Base-by-base conservation (phyloP, 1,140 invertebrate species). In the Condylostylus longicornis region DNA sequence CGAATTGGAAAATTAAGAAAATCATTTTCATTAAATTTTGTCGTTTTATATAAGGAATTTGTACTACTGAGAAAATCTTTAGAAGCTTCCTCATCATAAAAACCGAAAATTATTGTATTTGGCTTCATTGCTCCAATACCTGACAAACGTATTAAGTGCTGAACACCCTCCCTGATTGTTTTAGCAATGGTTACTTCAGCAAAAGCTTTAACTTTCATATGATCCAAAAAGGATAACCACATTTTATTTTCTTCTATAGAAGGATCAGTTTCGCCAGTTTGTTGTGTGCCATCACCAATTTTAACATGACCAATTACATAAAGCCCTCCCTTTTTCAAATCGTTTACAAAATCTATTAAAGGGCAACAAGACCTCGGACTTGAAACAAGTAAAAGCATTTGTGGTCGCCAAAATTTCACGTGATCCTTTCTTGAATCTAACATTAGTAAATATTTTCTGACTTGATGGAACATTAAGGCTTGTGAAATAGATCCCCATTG, bases 61-160 rank as follows among this genome's bases (percentile, higher is more conserved):
- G 62, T 57, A 37, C 53, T 55, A 29, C 68, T 54, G 38, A 89
- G 81, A 53, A 86, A 90, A 53, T 93, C 82, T 20, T 61, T 55
- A 4, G 78, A 79, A 4, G 64, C 46, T 41, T 80, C 70, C 13
- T 76, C 69, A 47, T 91, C 87, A 34, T 89, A 79, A 64, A 97
- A 98, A 5, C 91, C 82, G 28, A 89, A 63, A 25, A 87, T 66
- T 36, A 98, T 84, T 0, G 94, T 98, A 57, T 98, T 98, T 1
- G 93, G 93, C 60, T 98, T 96, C 93, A 98, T 98, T 6, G 94
- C 95, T 3, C 95, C 95, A 47, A 98, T 74, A 8, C 95, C 95
- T 12, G 88, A 82, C 29, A 98, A 64, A 19, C 93, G 69, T 17
- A 93, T 77, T 30, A 98, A 67, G 60, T 99, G 94, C 41, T 88